Percentiles rank a stretch among this genome's conserved stretches.
These are phyloP conservation scores for Solea solea DNA, from an alignment of 2,113 vertebrate species.

Conservation along the genomic window DNA sequence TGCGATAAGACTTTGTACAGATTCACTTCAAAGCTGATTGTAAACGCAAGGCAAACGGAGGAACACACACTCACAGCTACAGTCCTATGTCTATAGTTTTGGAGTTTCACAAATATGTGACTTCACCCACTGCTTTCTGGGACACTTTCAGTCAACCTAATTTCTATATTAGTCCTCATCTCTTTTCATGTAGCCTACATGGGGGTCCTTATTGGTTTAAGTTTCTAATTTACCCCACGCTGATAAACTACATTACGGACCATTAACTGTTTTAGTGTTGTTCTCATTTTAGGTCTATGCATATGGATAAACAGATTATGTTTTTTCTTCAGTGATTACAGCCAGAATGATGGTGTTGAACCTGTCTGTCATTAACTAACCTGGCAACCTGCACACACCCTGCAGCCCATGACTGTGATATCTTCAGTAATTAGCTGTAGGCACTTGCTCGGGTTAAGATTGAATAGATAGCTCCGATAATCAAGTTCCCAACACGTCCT, in stretches of 20 bases:
- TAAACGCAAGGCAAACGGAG: conserved; percentile 11
- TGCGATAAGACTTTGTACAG: conserved; percentile 4
- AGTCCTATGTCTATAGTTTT: conserved; percentile 42
- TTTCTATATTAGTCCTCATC: conserved; percentile 76
- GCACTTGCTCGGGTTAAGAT: no score
- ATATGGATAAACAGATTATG: not conserved
- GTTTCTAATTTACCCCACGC: conserved; percentile 24
- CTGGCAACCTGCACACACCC: no score
- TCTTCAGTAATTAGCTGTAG: no score
- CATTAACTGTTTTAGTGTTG: conserved; percentile 5
- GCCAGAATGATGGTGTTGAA: no score
- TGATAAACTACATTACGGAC: conserved; percentile 19
- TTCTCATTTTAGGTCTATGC: not conserved
- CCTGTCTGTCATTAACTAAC: no score
- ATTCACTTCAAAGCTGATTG: not conserved
- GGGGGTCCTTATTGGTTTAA: conserved; percentile 44
- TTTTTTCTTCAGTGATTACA: no score
- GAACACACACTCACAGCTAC: conserved; percentile 13
- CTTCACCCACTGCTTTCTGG: conserved; percentile 61
- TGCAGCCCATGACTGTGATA: no score
- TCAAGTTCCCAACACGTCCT: no score
- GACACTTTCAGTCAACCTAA: conserved; percentile 74
- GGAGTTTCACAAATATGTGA: conserved; percentile 63
- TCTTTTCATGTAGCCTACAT: conserved; percentile 65
- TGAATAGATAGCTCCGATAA: no score